phyloP scores from a whole-genome alignment of 2,113 vertebrate species.

The Calonectris borealis region DNA sequence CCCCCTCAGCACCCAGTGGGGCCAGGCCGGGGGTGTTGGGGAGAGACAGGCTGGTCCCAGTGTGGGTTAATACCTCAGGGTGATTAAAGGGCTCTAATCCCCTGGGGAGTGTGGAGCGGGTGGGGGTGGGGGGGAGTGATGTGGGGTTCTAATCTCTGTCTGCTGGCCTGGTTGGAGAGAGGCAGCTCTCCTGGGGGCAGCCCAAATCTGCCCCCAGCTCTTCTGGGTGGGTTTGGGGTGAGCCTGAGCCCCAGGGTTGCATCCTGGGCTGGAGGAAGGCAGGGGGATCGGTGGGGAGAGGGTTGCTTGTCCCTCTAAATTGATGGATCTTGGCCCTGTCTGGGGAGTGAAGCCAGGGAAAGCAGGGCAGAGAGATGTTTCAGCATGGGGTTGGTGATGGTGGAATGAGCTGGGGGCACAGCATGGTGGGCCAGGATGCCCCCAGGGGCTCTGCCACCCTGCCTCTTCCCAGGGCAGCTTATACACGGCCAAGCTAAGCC shows the following conservation, averaged over 20 bases:
- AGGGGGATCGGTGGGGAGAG: rapidly evolving
- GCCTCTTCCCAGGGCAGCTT: neutral
- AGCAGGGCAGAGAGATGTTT: neutral
- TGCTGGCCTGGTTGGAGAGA: neutral
- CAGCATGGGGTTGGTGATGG: too few relatives aligned
- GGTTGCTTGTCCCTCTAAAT: too few relatives aligned
- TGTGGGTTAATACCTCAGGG: neutral
- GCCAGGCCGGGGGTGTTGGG: neutral
- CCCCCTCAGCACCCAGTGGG: neutral
- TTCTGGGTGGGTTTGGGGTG: neutral
- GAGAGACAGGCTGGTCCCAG: neutral
- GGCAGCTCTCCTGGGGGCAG: neutral
- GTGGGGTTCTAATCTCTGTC: neutral
- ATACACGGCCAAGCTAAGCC: neutral
- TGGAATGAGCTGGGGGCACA: neutral
- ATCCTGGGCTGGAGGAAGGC: neutral
- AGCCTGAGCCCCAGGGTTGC: neutral
- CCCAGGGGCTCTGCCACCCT: neutral
- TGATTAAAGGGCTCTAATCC: conserved; percentile 49
- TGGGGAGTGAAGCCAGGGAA: neutral
- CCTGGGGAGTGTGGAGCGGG: rapidly evolving
- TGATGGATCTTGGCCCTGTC: too few relatives aligned
- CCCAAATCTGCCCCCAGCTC: neutral
- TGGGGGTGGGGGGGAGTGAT: neutral
- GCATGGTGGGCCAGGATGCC: neutral